Base-by-base conservation (phyloP, 2,113 vertebrate genomes). In the Sialia sialis region DNA sequence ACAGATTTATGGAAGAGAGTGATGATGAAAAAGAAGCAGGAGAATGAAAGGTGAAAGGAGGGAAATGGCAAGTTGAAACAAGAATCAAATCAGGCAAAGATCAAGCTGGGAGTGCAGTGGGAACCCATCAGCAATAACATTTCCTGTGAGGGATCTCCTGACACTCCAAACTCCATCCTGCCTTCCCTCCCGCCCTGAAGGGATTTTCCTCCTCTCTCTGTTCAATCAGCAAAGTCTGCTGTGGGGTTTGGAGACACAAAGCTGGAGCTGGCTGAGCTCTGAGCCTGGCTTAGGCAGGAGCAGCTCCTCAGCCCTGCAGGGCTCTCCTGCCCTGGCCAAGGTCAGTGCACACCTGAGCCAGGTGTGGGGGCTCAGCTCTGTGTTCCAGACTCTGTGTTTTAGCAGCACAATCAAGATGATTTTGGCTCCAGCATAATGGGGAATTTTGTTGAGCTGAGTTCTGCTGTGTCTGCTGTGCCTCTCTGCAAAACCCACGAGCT, bases 221-320 rank as follows among this genome's bases (percentile, higher is more conserved):
- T 10, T 43, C 29, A 41, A 0, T 49, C 4, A 0, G 16, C 39
- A 3, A 2, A 41, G 56, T 3, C 39, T 0, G 6, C 2, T 0
- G 8, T 0, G 39, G 23, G 39, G 11, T 48, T 5, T 56, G 60
- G 64, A 32, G 46, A 3, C 5, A 4, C 15, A 58, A 4, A 6
- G 6, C 7, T 18, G 58, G 36, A 0, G 4, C 49, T 10, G 59
- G 16, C 34, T 41, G 55, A 6, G 9, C 5, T 38, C 19, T 58
- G 32, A 19, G 70, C 44, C 27, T 20, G 10, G 15, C 13, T 22
- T 13, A 1, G 17, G 78, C 27, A 39, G 58, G 39, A 49, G 58
- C n/a, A 55, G 69, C 67, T 48, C 32, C 62, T 39, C 66, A 3
- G 12, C 7, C 34, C n/a, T 86, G 27, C 81, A 5, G 48, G 48